Base-by-base conservation (phyloP, 2,113 vertebrate genomes). In the Istiophorus platypterus region DNA sequence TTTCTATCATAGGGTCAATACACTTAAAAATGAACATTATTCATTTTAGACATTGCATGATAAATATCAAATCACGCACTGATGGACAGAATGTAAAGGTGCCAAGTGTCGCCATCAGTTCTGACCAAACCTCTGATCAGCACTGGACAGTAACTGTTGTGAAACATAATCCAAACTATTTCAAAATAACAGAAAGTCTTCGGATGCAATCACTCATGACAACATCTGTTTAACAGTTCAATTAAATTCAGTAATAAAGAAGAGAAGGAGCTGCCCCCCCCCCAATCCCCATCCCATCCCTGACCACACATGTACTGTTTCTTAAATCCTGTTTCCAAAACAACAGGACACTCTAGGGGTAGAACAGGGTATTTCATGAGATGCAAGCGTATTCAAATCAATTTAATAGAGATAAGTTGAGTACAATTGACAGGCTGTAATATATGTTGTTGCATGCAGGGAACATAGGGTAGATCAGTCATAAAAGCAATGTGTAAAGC, bases 311-410 rank as follows among this genome's bases (percentile, higher is more conserved):
- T 26, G 24, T 63, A 67, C 57, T 45, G 39, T 5, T 52, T 69
- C 39, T 76, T 47, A 4, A 13, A 29, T 42, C 51, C 18, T 10
- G 47, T 88, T 82, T 84, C 1, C 42, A 68, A 34, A 26, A 14
- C 80, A 83, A 24, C n/a, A 61, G 57, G 58, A 9, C 61, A 74
- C 75, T 82, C 91, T 86, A 72, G 49, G 9, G 87, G 71, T 8
- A 0, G 1, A 56, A 39, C 1, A 0, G 0, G 15, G 49, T 20
- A 3, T 17, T 42, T 39, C 72, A 71, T 6, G 20, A 63, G 4
- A 22, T 22, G n/a, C 18, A 49, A 8, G 4, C 9, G 20, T 57
- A 3, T 22, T 13, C 27, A 49, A 9, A 62, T 20, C 1, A 64
- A 31, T 72, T 34, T 34, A n/a, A 12, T 34, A 15, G 12, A 37